Evolutionary conservation across 2,888 invertebrate genomes (phyloP).

Genomic region (Pristionchus japonicus): DNA sequence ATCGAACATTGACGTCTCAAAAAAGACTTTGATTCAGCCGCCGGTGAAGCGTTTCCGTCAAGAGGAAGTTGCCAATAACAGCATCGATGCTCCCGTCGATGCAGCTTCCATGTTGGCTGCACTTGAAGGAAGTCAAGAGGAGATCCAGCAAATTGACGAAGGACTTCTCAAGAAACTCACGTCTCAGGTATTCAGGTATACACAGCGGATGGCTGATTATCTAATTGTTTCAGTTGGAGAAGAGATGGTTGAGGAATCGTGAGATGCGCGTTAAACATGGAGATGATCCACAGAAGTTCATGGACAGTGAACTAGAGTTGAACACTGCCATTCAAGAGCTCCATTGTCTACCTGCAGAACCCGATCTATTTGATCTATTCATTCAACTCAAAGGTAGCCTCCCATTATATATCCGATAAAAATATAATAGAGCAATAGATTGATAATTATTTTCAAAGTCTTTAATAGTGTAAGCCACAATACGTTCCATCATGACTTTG

Average conservation of each 20-base stretch:
- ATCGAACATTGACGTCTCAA: neutral
- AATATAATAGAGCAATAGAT: no score
- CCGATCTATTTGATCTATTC: constrained; percentile 91
- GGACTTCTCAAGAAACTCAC: constrained; percentile 65
- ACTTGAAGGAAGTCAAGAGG: constrained; percentile 43
- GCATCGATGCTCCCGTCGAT: constrained; percentile 44
- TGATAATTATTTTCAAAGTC: no score
- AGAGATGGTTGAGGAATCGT: constrained; percentile 91
- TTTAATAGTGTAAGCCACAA: no score
- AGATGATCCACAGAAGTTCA: constrained; percentile 83
- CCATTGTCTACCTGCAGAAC: constrained; percentile 93
- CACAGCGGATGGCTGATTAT: neutral
- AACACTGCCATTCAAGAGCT: constrained; percentile 89
- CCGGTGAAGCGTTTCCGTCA: constrained; percentile 58
- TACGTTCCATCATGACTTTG: no score
- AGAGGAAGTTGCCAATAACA: constrained; percentile 48
- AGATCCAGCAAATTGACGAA: constrained; percentile 60
- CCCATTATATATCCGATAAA: no score
- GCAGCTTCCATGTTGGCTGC: constrained; percentile 39
- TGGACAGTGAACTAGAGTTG: constrained; percentile 94
- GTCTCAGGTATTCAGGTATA: constrained; percentile 55
- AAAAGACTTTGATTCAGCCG: constrained; percentile 53
- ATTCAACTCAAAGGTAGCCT: constrained; percentile 84
- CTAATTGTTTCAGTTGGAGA: constrained; percentile 80
- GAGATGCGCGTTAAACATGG: constrained; percentile 99